phyloP scores from a whole-genome alignment of 30 jellyfish, hydroid and myxozoan species.

The Phacellophora camtschatica region DNA sequence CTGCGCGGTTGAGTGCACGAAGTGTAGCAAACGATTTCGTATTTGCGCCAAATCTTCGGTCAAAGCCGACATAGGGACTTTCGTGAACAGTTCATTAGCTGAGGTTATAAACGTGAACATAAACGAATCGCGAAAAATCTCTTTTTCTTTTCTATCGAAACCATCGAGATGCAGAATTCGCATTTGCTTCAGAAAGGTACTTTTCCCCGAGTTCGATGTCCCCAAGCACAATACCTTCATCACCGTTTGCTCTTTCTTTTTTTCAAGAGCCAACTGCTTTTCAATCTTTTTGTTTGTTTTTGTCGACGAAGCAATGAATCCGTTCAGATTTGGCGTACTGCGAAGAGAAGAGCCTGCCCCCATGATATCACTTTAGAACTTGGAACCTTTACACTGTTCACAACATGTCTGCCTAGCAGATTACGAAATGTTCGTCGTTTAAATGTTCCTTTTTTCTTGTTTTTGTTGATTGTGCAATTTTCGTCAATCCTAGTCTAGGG shows the following conservation, averaged over 20 bases:
- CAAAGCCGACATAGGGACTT: not conserved
- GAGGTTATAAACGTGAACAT: constrained; percentile 13
- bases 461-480: too few species aligned
- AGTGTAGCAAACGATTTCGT: not conserved
- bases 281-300: constrained; percentile 11
- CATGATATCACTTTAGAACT: too few species aligned
- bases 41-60: not conserved
- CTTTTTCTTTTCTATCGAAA: constrained; percentile 26
- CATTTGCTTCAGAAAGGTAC: constrained; percentile 63
- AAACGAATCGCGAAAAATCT: constrained; percentile 14
- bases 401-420: too few species aligned
- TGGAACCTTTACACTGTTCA: too few species aligned
- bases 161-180: constrained; percentile 49
- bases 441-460: too few species aligned
- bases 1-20: not conserved
- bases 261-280: constrained; percentile 14
- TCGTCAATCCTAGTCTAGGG: too few species aligned
- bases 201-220: constrained; percentile 48
- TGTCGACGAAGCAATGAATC: too few species aligned
- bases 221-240: constrained; percentile 64
- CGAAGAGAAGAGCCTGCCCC: too few species aligned
- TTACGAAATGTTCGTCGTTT: too few species aligned
- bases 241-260: not conserved
- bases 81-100: constrained; percentile 24
- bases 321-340: too few species aligned